A percentile compares a stretch with the other conserved stretches of the same genome.
phyloP scores from a whole-genome alignment of 2,888 invertebrate species.

The Ectemnius lituratus region DNA sequence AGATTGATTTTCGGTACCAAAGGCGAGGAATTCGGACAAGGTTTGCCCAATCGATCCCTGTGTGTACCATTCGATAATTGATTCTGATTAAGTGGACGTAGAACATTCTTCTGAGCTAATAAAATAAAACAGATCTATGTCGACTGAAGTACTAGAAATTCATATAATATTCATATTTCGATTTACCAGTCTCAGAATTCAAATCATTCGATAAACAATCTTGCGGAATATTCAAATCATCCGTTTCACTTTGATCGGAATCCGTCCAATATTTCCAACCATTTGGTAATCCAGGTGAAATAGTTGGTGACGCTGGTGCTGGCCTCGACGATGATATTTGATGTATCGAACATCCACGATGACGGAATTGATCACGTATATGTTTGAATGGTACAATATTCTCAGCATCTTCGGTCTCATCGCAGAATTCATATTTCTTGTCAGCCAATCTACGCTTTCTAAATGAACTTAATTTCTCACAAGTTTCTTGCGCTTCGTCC shows the following conservation, averaged over 20 bases:
- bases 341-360: conserved; percentile 68
- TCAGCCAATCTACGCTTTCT: conserved; percentile 91
- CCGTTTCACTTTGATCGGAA: conserved; percentile 73
- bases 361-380: conserved; percentile 73
- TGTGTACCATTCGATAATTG: conserved; percentile 70
- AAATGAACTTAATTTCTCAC: conserved; percentile 92
- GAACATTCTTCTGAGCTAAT: conserved; percentile 73
- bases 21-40: conserved; percentile 67
- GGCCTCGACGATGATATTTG: conserved; percentile 53
- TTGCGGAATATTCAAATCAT: conserved; percentile 73
- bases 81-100: conserved; percentile 76
- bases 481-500: conserved; percentile 89
- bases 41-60: conserved; percentile 69
- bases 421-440: conserved; percentile 94
- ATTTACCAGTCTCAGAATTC: conserved; percentile 66
- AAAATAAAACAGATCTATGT: conserved; percentile 3
- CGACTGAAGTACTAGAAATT: too few relatives aligned
- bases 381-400: conserved; percentile 80
- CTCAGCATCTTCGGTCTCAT: conserved; percentile 83
- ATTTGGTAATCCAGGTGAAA: conserved; percentile 72
- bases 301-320: conserved; percentile 63
- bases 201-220: conserved; percentile 68
- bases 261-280: conserved; percentile 69
- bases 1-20: conserved; percentile 73
- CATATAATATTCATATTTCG: too few relatives aligned